Evolutionary conservation across 2,888 invertebrate genomes (phyloP).

Genomic region (Coleophora deauratella): DNA sequence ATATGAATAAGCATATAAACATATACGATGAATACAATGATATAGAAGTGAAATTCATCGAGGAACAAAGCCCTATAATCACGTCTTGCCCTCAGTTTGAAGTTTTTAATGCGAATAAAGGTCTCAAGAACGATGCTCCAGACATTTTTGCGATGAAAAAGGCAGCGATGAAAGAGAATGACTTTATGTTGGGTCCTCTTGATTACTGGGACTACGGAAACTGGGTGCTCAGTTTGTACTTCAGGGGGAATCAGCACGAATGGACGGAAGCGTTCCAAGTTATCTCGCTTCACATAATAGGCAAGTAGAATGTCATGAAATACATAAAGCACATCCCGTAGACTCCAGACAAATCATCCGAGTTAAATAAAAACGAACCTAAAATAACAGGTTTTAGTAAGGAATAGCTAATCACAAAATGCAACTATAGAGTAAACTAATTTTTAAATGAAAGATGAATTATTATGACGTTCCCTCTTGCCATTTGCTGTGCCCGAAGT

Average conservation of each 20-base stretch:
- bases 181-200: slow-evolving; percentile 50
- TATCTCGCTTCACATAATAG: slow-evolving; percentile 43
- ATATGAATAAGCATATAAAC: neutral
- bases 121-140: neutral
- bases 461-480: too few relatives aligned
- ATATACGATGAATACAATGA: slow-evolving; percentile 9
- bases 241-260: slow-evolving; percentile 26
- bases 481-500: too few relatives aligned
- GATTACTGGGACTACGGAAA: slow-evolving; percentile 46
- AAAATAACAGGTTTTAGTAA: too few relatives aligned
- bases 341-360: too few relatives aligned
- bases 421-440: too few relatives aligned
- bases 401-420: too few relatives aligned
- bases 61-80: slow-evolving; percentile 13
- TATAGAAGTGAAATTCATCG: slow-evolving; percentile 10
- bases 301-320: slow-evolving; percentile 24
- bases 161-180: slow-evolving; percentile 25
- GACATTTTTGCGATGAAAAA: slow-evolving; percentile 18
- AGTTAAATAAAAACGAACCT: too few relatives aligned
- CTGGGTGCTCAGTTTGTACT: slow-evolving; percentile 49
- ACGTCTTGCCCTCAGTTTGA: slow-evolving; percentile 19
- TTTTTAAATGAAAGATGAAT: too few relatives aligned
- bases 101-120: slow-evolving; percentile 23
- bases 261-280: slow-evolving; percentile 50
- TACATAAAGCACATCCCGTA: too few relatives aligned